These are phyloP conservation scores for Muntiacus muntjak DNA, from an alignment of 2,113 vertebrate species.

Conservation along the genomic window DNA sequence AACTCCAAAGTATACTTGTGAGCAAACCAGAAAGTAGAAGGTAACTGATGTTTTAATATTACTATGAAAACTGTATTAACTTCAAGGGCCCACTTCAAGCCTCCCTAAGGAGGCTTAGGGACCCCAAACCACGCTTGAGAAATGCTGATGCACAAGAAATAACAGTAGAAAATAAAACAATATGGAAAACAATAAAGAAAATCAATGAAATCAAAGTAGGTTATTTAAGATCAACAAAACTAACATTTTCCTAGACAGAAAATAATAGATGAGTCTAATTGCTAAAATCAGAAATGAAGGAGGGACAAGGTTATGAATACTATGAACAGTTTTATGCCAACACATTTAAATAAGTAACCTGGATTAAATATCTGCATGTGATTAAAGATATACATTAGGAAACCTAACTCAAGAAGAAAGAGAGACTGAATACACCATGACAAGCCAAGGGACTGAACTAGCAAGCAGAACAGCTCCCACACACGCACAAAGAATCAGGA, in stretches of 20 bases:
- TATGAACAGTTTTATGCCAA: not conserved
- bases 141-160: not conserved
- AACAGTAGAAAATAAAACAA: not conserved
- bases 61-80: not conserved
- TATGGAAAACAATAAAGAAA: not conserved
- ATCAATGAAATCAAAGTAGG: not conserved
- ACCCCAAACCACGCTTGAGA: not conserved
- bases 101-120: not conserved
- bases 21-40: not conserved
- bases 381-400: not conserved
- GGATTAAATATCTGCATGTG: not conserved
- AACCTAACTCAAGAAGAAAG: not conserved
- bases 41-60: not conserved
- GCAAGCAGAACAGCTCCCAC: not conserved
- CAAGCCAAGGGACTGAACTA: not conserved
- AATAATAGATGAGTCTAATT: not conserved
- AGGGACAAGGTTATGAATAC: not conserved
- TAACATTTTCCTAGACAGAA: not conserved
- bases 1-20: not conserved
- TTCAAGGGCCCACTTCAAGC: not conserved
- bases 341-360: not conserved
- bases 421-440: not conserved
- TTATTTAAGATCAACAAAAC: not conserved
- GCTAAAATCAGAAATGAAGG: not conserved
- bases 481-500: not conserved